phyloP scores from a whole-genome alignment of 1,140 invertebrate species.

The Ceratosolen fusciceps region DNA sequence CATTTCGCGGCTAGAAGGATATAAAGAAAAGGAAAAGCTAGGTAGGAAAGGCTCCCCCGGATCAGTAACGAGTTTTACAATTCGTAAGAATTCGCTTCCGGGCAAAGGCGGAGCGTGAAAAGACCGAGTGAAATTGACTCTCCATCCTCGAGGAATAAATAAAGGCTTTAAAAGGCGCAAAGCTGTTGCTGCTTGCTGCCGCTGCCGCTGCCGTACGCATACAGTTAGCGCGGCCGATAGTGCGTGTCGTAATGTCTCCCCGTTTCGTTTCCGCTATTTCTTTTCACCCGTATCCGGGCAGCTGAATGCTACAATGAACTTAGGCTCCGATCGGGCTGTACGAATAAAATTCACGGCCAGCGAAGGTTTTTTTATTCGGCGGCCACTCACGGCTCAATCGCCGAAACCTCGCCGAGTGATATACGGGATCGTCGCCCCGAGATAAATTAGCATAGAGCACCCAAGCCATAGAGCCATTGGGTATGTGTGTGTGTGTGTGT shows the following conservation, averaged over 20 bases:
- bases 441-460: neutral
- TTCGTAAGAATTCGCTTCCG: slow-evolving; percentile 16
- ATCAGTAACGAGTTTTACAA: neutral
- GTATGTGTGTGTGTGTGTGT: neutral
- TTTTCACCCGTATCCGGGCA: neutral
- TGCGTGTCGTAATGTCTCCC: slow-evolving; percentile 21
- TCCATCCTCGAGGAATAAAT: slow-evolving; percentile 11
- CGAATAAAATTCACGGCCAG: neutral
- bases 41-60: neutral
- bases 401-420: neutral
- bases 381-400: slow-evolving; percentile 20
- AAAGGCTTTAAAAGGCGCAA: slow-evolving; percentile 22
- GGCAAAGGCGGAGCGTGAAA: neutral
- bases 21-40: too few species aligned
- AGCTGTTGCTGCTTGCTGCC: too few species aligned
- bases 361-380: neutral
- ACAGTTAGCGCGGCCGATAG: neutral
- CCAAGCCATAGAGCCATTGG: neutral
- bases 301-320: slow-evolving; percentile 18
- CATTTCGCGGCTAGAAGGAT: neutral
- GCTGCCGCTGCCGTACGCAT: too few species aligned
- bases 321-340: neutral
- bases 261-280: neutral
- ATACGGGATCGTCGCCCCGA: slow-evolving; percentile 17
- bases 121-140: slow-evolving; percentile 20